Conservation (phyloP, 2,113 vertebrate species). For the Rousettus leschenaultii region DNA sequence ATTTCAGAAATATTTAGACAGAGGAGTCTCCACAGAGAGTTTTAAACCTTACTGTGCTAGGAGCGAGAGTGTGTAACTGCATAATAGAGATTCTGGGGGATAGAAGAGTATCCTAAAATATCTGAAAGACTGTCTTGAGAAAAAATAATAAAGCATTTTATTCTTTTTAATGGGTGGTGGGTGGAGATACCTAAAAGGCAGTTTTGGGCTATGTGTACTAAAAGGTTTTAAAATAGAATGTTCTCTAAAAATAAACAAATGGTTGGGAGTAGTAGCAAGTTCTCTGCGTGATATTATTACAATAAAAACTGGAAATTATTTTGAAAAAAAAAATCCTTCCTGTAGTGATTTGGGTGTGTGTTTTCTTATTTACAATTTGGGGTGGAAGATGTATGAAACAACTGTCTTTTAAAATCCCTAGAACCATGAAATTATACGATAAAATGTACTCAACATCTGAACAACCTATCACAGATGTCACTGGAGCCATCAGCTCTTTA, state of each 20-base stretch:
- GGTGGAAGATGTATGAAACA: neutral
- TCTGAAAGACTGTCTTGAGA: neutral
- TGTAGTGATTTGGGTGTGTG: neutral
- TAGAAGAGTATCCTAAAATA: neutral
- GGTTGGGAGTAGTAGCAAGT: no score
- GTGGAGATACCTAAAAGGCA: neutral
- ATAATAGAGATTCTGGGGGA: neutral
- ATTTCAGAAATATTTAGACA: neutral
- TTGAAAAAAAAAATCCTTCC: neutral
- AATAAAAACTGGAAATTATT: neutral
- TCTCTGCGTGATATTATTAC: neutral
- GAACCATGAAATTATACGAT: neutral
- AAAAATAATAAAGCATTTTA: neutral
- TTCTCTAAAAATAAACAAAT: neutral
- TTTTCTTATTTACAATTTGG: neutral
- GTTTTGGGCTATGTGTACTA: neutral
- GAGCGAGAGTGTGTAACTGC: neutral
- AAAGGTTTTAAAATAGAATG: neutral
- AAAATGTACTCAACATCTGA: neutral
- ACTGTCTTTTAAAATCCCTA: neutral
- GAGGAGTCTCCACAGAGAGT: neutral
- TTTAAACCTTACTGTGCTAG: neutral
- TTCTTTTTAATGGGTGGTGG: neutral
- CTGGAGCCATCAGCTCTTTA: neutral
- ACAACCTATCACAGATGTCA: neutral